Evolutionary conservation across 2,888 invertebrate species (phyloP), one percentile per base, ranked within the genome.

Genomic region (Drosophila pseudotalamancana): DNA sequence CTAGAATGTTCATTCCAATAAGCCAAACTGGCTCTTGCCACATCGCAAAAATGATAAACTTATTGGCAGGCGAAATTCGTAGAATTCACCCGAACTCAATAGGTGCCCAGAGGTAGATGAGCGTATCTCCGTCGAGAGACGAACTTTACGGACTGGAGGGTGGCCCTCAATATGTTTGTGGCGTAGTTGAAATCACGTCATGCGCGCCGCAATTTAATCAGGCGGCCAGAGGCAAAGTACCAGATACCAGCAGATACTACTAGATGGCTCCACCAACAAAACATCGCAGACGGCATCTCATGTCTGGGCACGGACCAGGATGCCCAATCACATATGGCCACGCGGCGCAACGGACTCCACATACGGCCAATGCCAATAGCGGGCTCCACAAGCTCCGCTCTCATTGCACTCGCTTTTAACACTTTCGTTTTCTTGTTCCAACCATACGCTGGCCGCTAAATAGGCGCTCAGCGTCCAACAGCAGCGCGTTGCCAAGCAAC

Each of bases 401-500:
- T 53, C 66, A 49, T 18, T 31, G 35, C 34, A 50, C 25, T 55
- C 50, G 45, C 48, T 73, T 77, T 79, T 81, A 87, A 88, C 89
- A 91, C 91, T 91, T 91, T 91, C 91, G 88, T 90, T 91, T 91
- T 91, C 91, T 91, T 91, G 90, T 91, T 90, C 91, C 89, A 90
- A 90, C 91, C 86, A 88, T 88, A 87, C 88, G 90, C 91, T 91
- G 91, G 90, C 91, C 90, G 85, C 87, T 89, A 85, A 90, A 78
- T 84, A 91, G 91, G 91, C 77, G 80, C 70, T 55, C 90, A 91
- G 83, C 82, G 84, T 50, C 18, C 34, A 35, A n/a, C 62, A 67
- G 61, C 42, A 79, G 42, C 62, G 43, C 54, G 64, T 61, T 69
- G 70, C 64, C 61, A 62, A 60, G 66, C 77, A 60, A 66, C 67